Evolutionary conservation across 1,140 invertebrate species (phyloP).

Genomic region (Geopemphigus sp.): DNA sequence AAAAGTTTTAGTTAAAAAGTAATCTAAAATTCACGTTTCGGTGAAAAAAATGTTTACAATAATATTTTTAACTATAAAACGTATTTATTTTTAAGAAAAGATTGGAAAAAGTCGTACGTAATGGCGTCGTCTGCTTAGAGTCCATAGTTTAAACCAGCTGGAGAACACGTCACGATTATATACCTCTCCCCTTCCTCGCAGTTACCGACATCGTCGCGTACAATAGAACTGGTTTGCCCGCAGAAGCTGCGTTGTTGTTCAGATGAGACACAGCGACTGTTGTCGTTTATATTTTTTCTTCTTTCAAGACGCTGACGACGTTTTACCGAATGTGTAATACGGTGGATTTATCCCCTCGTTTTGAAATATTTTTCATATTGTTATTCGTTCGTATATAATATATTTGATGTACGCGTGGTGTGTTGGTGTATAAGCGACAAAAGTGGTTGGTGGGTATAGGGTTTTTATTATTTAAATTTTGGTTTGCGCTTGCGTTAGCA

Average conservation of each 20-base stretch:
- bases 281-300: conserved; percentile 29
- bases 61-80: neutral
- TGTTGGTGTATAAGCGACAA: neutral
- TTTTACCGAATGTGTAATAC: conserved; percentile 3
- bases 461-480: conserved; percentile 2
- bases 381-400: neutral
- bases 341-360: neutral
- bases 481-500: neutral
- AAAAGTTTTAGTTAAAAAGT: neutral
- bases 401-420: too few species aligned
- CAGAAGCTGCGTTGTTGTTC: conserved; percentile 33
- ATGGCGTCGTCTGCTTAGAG: neutral
- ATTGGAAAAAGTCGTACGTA: neutral
- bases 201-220: neutral
- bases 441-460: neutral
- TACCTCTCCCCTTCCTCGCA: neutral
- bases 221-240: conserved; percentile 40
- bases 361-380: neutral
- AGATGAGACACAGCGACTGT: conserved; percentile 30
- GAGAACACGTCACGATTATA: conserved; percentile 41
- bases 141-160: conserved; percentile 18
- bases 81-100: neutral
- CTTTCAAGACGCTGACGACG: conserved; percentile 1
- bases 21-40: neutral
- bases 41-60: neutral